Conservation (phyloP, 2,113 vertebrate genomes). For the Pristiophorus japonicus region DNA sequence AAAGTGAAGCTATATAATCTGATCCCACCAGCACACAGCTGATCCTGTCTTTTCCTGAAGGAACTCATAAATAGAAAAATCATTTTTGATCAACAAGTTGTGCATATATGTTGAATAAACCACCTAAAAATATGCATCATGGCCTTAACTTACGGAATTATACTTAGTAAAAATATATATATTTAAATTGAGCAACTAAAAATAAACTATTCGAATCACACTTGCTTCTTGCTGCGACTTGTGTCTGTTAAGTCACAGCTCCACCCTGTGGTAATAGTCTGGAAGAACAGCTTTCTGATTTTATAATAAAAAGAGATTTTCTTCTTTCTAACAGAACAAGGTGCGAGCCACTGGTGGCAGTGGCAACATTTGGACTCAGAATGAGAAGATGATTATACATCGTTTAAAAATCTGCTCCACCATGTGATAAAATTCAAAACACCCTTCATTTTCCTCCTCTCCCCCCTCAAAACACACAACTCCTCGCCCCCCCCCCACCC, state of each 20-base stretch:
- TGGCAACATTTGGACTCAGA: too few relatives aligned
- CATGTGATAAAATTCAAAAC: background rate
- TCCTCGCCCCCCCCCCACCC: too few relatives aligned
- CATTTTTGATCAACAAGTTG: background rate
- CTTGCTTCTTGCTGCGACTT: background rate
- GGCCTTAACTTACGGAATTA: background rate
- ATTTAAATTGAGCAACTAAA: background rate
- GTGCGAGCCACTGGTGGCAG: background rate
- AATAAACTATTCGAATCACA: background rate
- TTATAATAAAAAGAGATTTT: too few relatives aligned
- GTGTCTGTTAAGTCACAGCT: background rate
- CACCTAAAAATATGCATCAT: background rate
- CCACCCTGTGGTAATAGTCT: background rate
- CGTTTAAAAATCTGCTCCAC: background rate
- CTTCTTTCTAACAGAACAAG: background rate
- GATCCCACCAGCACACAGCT: background rate
- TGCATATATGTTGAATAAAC: background rate
- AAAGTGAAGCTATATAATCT: background rate
- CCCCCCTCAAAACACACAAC: background rate
- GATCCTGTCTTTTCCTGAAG: background rate
- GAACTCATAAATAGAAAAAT: background rate
- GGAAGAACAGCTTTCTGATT: background rate
- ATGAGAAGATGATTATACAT: too few relatives aligned
- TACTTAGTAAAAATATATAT: background rate
- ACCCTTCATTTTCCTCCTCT: background rate